phyloP scores from a whole-genome alignment of 1,140 invertebrate species.

The Cyclina sinensis region DNA sequence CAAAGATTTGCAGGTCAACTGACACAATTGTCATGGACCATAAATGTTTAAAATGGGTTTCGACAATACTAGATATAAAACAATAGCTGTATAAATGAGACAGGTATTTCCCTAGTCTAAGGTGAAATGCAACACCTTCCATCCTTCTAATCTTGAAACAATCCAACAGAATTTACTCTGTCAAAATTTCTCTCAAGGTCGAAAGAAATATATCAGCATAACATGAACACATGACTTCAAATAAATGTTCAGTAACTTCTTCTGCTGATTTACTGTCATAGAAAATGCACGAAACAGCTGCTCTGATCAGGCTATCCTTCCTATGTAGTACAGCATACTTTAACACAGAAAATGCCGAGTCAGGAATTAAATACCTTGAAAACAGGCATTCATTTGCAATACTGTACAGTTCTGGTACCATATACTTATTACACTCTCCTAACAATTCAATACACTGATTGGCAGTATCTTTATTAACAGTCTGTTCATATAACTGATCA shows the following conservation, averaged over 20 bases:
- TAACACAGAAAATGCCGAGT: background rate
- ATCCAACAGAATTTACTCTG: no score
- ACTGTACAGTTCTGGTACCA: conserved; percentile 15
- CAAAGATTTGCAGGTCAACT: no score
- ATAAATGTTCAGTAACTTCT: background rate
- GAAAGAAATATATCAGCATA: conserved; percentile 44
- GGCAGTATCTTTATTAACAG: background rate
- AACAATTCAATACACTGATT: conserved; percentile 15
- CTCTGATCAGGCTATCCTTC: conserved; percentile 1
- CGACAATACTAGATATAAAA: no score
- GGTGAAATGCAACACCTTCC: no score
- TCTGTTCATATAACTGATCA: conserved; percentile 2
- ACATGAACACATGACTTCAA: conserved; percentile 30
- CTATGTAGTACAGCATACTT: conserved; percentile 48
- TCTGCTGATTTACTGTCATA: background rate
- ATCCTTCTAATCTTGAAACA: no score
- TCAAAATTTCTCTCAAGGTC: conserved; percentile 45
- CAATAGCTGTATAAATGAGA: no score
- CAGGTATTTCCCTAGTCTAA: no score
- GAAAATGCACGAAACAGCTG: conserved; percentile 25
- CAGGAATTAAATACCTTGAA: conserved; percentile 7
- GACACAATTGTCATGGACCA: no score
- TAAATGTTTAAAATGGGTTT: no score
- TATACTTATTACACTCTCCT: conserved; percentile 38
- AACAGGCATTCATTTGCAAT: conserved; percentile 6